phyloP scores from a whole-genome alignment of 2,113 vertebrate genomes.

The Festucalex cinctus region DNA sequence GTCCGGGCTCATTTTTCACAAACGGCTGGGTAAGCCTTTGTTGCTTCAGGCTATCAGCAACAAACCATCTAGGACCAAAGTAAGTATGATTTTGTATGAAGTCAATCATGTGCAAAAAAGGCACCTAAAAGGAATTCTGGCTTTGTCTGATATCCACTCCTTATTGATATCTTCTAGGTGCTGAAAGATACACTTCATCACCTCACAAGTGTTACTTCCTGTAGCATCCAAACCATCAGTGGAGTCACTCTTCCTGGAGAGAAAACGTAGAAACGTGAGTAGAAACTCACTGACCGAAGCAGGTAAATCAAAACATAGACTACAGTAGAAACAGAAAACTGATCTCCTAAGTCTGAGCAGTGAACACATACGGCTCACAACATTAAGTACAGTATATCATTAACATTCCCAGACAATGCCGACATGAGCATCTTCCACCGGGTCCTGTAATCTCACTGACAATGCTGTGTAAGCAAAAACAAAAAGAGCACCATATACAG shows the following conservation, averaged over 20 bases:
- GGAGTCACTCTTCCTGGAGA: constrained; percentile 86
- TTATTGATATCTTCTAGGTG: constrained; percentile 89
- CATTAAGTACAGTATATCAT: constrained; percentile 81
- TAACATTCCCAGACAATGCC: constrained; percentile 87
- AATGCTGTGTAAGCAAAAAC: constrained; percentile 69
- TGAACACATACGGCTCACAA: constrained; percentile 86
- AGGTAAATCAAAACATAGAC: not conserved
- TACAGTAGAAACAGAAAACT: constrained; percentile 57
- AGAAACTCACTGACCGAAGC: not conserved
- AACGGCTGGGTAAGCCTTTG: constrained; percentile 86
- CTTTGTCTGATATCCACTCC: constrained; percentile 97
- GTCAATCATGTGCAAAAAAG: not conserved
- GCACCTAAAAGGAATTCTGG: constrained; percentile 69
- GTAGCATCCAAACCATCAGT: constrained; percentile 92
- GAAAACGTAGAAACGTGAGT: not conserved
- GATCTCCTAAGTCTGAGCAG: constrained; percentile 87
- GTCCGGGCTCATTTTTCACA: constrained; percentile 80
- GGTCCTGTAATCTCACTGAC: constrained; percentile 87
- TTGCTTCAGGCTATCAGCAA: constrained; percentile 87
- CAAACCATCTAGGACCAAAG: constrained; percentile 73
- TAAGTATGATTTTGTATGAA: constrained; percentile 7
- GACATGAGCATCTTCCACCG: constrained; percentile 93
- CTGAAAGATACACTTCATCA: constrained; percentile 88
- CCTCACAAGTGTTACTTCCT: constrained; percentile 90
- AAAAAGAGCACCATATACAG: too few relatives aligned